Evolutionary conservation across 30 jellyfish, hydroid and myxozoan species (phyloP).

Genomic region (Aurelia aurita): DNA sequence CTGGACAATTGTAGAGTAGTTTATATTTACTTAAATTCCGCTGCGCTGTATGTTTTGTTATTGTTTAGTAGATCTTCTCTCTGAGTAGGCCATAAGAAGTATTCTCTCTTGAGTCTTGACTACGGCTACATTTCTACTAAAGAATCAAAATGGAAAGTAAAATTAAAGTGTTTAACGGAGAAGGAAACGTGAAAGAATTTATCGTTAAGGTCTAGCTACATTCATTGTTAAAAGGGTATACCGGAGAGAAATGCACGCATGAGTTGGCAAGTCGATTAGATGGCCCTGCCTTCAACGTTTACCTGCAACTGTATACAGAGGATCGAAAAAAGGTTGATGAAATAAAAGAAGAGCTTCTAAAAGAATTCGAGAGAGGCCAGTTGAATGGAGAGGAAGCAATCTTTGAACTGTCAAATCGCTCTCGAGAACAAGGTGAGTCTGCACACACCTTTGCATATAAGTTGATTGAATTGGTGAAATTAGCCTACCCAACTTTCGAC

Average conservation of each 20-base stretch:
- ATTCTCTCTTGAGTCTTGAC: background rate
- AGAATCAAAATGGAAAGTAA: constrained; percentile 32
- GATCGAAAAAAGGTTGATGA: constrained; percentile 20
- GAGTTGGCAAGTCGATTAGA: constrained; percentile 45
- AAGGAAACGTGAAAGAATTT: constrained; percentile 2
- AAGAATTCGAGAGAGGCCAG: constrained; percentile 58
- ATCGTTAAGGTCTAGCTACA: background rate
- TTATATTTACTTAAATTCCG: too few species aligned
- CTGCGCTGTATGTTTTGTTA: too few species aligned
- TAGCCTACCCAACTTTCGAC: background rate
- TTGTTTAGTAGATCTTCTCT: background rate
- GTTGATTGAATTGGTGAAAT: constrained; percentile 11
- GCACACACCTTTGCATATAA: constrained; percentile 36
- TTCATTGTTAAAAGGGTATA: constrained; percentile 14
- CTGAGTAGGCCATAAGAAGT: constrained; percentile 28
- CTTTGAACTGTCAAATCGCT: constrained; percentile 7
- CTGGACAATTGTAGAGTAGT: too few species aligned
- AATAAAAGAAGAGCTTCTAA: constrained; percentile 34
- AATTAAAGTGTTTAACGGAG: constrained; percentile 3
- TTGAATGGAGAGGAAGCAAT: constrained; percentile 59
- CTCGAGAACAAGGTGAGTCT: constrained; percentile 48
- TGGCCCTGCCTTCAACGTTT: constrained; percentile 53
- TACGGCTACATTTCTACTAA: constrained; percentile 1
- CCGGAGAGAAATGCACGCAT: constrained; percentile 49
- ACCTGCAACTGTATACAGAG: constrained; percentile 26